These are phyloP conservation scores for Tribolium castaneum DNA, from an alignment of 1,140 invertebrate genomes.

Conservation along the genomic window DNA sequence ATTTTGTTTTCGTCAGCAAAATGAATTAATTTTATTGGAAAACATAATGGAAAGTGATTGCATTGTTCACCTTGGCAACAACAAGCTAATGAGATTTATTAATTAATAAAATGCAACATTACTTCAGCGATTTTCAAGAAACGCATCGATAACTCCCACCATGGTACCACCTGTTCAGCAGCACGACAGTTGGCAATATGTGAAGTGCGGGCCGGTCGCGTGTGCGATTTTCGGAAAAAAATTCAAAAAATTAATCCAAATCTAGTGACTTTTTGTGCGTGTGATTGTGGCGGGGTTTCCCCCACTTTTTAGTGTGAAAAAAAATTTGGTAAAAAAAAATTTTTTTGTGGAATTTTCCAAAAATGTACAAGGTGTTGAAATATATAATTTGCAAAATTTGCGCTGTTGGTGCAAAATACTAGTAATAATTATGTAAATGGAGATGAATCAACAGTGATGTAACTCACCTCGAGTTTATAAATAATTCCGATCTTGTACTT, in stretches of 20 bases:
- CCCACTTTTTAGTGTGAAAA: not conserved
- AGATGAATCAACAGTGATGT: not conserved
- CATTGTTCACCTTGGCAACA: constrained; percentile 15
- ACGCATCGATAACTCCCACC: not conserved
- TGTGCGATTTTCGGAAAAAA: not conserved
- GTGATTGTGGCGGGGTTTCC: too few relatives aligned
- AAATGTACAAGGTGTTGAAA: not conserved
- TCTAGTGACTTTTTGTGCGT: too few relatives aligned
- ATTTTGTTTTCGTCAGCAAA: too few relatives aligned
- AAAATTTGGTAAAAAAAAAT: not conserved
- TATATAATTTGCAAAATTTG: not conserved
- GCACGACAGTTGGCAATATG: not conserved
- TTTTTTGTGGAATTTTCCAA: not conserved
- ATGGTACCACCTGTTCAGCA: not conserved
- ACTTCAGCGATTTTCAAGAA: not conserved
- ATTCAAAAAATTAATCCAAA: too few relatives aligned
- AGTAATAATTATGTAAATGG: not conserved
- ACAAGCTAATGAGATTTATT: not conserved
- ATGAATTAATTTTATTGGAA: not conserved
- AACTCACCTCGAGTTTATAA: not conserved
- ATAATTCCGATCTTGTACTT: not conserved
- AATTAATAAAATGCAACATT: constrained; percentile 1
- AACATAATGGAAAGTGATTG: constrained; percentile 4
- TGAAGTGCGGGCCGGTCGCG: not conserved
- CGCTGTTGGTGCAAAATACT: not conserved